Percentiles rank a stretch among this genome's conserved stretches.
Conservation (phyloP, 2,888 invertebrate species). For the Harpalus rufipes region DNA sequence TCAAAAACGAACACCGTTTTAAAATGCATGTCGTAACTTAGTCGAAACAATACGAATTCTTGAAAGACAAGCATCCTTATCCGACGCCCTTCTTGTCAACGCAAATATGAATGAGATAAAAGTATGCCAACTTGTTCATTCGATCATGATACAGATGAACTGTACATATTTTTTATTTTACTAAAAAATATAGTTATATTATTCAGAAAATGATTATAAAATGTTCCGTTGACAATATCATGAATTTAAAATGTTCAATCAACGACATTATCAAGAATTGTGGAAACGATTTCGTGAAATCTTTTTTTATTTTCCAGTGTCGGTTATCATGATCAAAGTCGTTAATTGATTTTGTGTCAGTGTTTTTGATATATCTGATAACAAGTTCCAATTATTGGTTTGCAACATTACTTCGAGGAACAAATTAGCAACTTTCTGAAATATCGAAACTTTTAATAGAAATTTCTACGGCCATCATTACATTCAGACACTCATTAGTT, state of each 20-base stretch:
- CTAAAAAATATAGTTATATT: background rate
- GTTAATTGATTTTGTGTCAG: constrained; percentile 60
- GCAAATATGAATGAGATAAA: too few relatives aligned
- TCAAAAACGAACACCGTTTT: too few relatives aligned
- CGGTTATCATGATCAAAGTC: constrained; percentile 39
- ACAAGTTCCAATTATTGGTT: constrained; percentile 59
- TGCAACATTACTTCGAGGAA: constrained; percentile 54
- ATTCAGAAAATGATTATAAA: background rate
- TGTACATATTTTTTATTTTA: too few relatives aligned
- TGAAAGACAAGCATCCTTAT: too few relatives aligned
- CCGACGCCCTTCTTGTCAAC: too few relatives aligned
- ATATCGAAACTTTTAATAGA: constrained; percentile 59
- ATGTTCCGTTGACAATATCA: background rate
- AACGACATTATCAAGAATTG: constrained; percentile 35
- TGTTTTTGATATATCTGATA: constrained; percentile 61
- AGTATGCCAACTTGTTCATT: too few relatives aligned
- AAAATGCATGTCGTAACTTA: too few relatives aligned
- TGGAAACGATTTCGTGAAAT: background rate
- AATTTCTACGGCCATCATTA: constrained; percentile 54
- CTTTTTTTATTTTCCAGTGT: constrained; percentile 7
- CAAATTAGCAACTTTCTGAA: constrained; percentile 59
- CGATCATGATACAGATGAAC: too few relatives aligned
- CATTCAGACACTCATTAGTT: constrained; percentile 50
- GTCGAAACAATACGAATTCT: too few relatives aligned
- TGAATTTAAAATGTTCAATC: background rate